A percentile compares a stretch with the other conserved stretches of the same genome.
phyloP scores from a whole-genome alignment of 2,113 vertebrate species.

The Clinocottus analis region DNA sequence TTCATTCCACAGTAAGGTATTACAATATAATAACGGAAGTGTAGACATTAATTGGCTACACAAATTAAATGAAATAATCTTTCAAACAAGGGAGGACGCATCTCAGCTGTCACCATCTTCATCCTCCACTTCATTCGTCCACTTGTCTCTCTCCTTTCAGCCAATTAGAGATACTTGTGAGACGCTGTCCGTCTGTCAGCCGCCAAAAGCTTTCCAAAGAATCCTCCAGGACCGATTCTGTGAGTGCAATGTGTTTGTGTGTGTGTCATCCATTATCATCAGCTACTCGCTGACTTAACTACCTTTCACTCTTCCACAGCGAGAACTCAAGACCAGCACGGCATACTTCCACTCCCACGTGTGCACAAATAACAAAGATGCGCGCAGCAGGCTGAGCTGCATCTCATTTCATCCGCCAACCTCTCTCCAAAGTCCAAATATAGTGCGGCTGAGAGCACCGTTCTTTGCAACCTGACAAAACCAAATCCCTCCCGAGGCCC shows the following conservation, averaged over 20 bases:
- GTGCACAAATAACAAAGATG: constrained; percentile 48
- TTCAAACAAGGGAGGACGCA: constrained; percentile 15
- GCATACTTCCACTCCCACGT: constrained; percentile 43
- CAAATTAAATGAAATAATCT: constrained; percentile 42
- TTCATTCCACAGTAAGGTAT: background rate
- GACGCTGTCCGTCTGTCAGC: constrained; percentile 57
- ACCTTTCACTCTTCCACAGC: constrained; percentile 30
- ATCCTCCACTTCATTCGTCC: constrained; percentile 48
- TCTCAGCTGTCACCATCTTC: constrained; percentile 37
- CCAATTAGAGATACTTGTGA: constrained; percentile 71
- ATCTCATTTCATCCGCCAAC: constrained; percentile 52
- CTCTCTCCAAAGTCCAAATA: constrained; percentile 60
- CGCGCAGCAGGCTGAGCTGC: constrained; percentile 23
- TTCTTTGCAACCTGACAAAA: constrained; percentile 27
- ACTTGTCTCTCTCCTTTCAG: constrained; percentile 51
- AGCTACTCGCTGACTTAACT: constrained; percentile 43
- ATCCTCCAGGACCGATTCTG: constrained; percentile 37
- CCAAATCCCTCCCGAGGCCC: constrained; percentile 5
- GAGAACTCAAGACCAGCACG: constrained; percentile 19
- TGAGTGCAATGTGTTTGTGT: constrained; percentile 8
- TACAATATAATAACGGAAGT: background rate
- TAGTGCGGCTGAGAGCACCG: constrained; percentile 42
- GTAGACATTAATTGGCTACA: constrained; percentile 29
- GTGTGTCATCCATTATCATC: constrained; percentile 36
- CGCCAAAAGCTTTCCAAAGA: constrained; percentile 39